Evolutionary conservation across 2,113 vertebrate genomes (phyloP).

Genomic region (Cryptomyrus ogoouensis): DNA sequence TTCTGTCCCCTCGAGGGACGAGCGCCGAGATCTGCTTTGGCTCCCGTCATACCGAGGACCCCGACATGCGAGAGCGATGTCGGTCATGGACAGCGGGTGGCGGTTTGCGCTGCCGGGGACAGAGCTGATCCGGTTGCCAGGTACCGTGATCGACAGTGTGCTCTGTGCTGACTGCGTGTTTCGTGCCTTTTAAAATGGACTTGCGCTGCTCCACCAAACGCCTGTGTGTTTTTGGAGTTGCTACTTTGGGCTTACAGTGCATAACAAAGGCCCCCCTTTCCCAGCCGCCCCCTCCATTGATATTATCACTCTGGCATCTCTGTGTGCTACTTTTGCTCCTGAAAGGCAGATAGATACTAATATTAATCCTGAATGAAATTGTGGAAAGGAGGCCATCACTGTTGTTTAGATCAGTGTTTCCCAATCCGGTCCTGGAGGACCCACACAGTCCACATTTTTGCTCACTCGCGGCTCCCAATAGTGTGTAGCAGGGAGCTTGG

Average conservation of each 20-base stretch:
- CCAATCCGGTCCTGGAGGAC: not conserved
- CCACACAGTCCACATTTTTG: not conserved
- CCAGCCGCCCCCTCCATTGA: not conserved
- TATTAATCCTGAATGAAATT: not conserved
- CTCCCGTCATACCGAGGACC: not conserved
- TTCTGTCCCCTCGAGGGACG: not conserved
- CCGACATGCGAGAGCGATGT: conserved; percentile 34
- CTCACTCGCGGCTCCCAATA: not conserved
- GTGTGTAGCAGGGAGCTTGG: not conserved
- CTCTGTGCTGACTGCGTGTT: not conserved
- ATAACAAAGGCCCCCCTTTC: not conserved
- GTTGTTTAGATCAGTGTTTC: not conserved
- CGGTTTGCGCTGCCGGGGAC: conserved; percentile 56
- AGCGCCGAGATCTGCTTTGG: not conserved
- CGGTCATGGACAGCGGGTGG: conserved; percentile 58
- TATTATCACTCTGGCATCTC: not conserved
- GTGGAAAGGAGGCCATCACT: not conserved
- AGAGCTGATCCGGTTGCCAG: conserved; percentile 55
- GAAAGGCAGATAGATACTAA: not conserved
- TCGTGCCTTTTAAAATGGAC: not conserved
- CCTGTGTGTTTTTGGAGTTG: not conserved
- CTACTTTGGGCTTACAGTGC: not conserved
- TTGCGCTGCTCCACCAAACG: not conserved
- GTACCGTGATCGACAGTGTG: conserved; percentile 34
- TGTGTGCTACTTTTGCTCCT: not conserved